Evolutionary conservation across 2,797 vertebrate species (phyloP), one percentile per base, ranked within the genome.

Genomic region (Schizopygopsis malacanthus): DNA sequence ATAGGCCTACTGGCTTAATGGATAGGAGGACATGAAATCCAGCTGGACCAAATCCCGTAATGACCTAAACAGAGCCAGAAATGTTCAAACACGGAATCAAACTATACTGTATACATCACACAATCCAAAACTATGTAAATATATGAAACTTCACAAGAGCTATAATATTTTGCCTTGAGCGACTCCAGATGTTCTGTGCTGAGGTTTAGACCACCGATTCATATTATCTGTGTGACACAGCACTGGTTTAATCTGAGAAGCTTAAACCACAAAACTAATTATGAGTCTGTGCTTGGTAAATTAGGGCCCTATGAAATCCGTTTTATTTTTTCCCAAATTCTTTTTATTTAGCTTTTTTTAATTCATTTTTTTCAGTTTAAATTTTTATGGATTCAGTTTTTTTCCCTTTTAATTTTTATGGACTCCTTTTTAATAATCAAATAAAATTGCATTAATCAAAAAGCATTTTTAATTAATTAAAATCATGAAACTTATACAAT

Each of bases 41-140:
- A 84, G 82, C 73, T 84, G 73, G 61, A 84, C 37, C 33, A 77
- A 54, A 77, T 84, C 73, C 61, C 47, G 67, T 84, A 78, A 84
- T 78, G 76, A 41, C 16, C 76, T 71, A 79, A 85, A 79, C 83
- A 72, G 52, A 79, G 77, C 12, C 25, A 79, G 12, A 72, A 59
- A 80, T 39, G 54, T 39, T 79, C 67, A 52, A 61, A 85, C 41
- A 63, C 6, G 13, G 63, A 80, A 65, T 39, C 67, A 79, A 79
- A 52, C 76, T 85, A 33, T 69, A 67, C 63, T 78, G 50, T 85
- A 59, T 71, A 85, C 83, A 85, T 79, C 50, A 69, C 50, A 84
- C 82, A 77, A 84, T 79, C 37, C 75, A 70, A 79, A 70, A 70
- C 75, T 69, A 84, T 79, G 63, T 71, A 79, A 79, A 85, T 70